Evolutionary conservation across 2,113 vertebrate genomes (phyloP).

Genomic region (Daubentonia madagascariensis): DNA sequence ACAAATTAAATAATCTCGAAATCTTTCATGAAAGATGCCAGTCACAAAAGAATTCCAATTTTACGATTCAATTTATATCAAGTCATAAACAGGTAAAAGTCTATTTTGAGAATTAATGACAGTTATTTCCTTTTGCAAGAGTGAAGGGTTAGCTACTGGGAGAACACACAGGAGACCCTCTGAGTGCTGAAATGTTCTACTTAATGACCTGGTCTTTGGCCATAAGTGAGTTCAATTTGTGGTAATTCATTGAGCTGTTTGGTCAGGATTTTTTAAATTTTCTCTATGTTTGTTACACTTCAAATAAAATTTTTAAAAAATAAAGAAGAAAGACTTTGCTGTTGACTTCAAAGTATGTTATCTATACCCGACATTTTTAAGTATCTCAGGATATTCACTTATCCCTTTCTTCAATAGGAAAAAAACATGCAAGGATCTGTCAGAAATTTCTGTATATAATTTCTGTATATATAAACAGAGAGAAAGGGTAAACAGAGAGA

Average conservation of each 20-base stretch:
- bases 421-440: background rate
- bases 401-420: background rate
- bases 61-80: background rate
- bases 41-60: background rate
- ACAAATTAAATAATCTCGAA: background rate
- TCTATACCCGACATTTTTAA: background rate
- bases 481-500: background rate
- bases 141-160: background rate
- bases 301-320: background rate
- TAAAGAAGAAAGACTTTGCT: background rate
- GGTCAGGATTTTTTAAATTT: background rate
- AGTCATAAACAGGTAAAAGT: background rate
- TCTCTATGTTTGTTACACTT: background rate
- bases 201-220: background rate
- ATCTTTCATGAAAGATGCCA: background rate
- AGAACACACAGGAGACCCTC: too few species aligned
- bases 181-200: fast-evolving
- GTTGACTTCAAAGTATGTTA: background rate
- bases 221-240: background rate
- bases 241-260: background rate
- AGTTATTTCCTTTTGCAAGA: background rate
- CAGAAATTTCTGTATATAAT: too few species aligned
- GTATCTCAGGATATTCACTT: background rate
- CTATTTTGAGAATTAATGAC: background rate
- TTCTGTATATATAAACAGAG: background rate